These are phyloP conservation scores for Aldrovandia affinis DNA, from an alignment of 2,797 vertebrate species.

Conservation along the genomic window DNA sequence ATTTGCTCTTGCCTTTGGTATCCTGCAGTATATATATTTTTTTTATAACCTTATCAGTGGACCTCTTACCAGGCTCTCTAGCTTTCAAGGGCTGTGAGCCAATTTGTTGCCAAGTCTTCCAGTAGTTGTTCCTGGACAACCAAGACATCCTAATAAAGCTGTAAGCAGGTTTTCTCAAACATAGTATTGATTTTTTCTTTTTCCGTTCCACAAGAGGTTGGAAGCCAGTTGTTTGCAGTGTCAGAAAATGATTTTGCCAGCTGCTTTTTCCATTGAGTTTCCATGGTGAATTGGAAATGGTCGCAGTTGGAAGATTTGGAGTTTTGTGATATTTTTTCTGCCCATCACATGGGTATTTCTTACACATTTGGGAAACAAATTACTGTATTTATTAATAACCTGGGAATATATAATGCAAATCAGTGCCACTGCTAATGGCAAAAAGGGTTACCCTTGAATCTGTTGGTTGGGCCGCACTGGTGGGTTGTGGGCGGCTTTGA, in stretches of 20 bases:
- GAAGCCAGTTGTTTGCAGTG: constrained; percentile 73
- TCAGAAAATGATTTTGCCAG: constrained; percentile 76
- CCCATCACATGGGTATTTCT: constrained; percentile 43
- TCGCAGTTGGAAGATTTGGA: constrained; percentile 62
- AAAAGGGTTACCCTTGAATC: neutral
- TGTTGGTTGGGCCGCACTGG: neutral
- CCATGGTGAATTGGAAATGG: constrained; percentile 68
- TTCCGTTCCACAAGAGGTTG: constrained; percentile 69
- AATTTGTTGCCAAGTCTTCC: constrained; percentile 49
- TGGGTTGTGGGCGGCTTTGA: neutral
- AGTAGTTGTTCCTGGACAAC: constrained; percentile 80
- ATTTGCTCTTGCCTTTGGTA: constrained; percentile 38
- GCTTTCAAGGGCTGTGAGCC: constrained; percentile 45
- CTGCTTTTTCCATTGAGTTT: constrained; percentile 72
- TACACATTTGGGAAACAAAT: constrained; percentile 40
- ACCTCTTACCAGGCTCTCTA: constrained; percentile 34
- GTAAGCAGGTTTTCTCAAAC: constrained; percentile 85
- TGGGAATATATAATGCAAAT: constrained; percentile 39
- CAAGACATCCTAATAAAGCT: constrained; percentile 84
- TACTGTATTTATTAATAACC: constrained; percentile 29
- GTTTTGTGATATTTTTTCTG: constrained; percentile 44
- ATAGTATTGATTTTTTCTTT: constrained; percentile 79
- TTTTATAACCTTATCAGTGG: constrained; percentile 39
- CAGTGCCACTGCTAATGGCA: constrained; percentile 17
- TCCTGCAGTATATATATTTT: constrained; percentile 47